Evolutionary conservation across 1,140 invertebrate species (phyloP).

Genomic region (Drosophila ironensis): DNA sequence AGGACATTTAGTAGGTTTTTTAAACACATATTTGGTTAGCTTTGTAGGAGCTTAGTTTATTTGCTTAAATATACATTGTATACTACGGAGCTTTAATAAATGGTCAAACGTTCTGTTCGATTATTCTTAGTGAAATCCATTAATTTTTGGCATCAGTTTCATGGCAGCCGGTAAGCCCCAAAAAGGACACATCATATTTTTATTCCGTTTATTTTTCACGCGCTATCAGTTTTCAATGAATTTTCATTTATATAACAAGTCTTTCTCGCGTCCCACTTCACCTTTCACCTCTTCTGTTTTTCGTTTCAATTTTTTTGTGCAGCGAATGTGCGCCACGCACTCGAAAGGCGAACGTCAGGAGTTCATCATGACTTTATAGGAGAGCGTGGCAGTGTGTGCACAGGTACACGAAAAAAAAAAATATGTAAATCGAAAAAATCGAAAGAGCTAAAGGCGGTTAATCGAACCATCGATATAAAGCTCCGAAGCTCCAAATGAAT

Average conservation of each 20-base stretch:
- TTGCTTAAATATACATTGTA: constrained; percentile 14
- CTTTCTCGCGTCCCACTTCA: constrained; percentile 5
- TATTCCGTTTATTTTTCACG: constrained; percentile 74
- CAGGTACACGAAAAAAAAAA: neutral
- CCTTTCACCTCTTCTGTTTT: constrained; percentile 12
- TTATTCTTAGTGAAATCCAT: neutral
- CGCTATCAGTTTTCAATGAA: constrained; percentile 78
- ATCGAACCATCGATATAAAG: too few species aligned
- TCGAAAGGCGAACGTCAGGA: constrained; percentile 32
- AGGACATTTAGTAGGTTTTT: too few species aligned
- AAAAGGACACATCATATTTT: constrained; percentile 52
- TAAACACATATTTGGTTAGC: too few species aligned
- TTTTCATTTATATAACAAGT: constrained; percentile 66
- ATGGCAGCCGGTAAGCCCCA: constrained; percentile 13
- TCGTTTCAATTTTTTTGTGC: constrained; percentile 18
- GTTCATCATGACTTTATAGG: constrained; percentile 55
- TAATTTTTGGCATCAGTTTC: constrained; percentile 6
- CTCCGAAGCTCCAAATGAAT: too few species aligned
- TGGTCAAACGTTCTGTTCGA: too few species aligned
- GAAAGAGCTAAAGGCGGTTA: too few species aligned
- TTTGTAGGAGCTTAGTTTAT: too few species aligned
- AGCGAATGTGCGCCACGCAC: constrained; percentile 32
- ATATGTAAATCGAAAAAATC: too few species aligned
- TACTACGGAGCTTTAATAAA: neutral
- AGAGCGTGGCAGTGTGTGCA: neutral